Conservation (phyloP, 2,888 invertebrate species). For the Conops quadrifasciatus region DNA sequence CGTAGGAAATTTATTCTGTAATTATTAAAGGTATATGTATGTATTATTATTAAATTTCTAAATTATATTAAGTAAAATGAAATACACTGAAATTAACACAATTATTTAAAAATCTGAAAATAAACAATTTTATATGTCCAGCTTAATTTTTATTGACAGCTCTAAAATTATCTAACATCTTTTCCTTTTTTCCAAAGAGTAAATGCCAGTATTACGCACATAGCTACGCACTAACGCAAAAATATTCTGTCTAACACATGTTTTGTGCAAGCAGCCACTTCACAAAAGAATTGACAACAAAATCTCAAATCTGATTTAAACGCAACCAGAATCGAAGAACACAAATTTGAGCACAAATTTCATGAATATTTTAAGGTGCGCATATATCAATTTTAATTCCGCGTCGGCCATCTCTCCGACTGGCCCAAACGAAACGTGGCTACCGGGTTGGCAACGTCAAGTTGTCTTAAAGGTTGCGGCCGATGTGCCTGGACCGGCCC, state of each 20-base stretch:
- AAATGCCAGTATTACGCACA: not conserved
- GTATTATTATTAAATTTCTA: no score
- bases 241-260: constrained; percentile 20
- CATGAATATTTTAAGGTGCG: constrained; percentile 29
- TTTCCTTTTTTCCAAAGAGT: not conserved
- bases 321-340: constrained; percentile 20
- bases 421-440: not conserved
- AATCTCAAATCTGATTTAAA: constrained; percentile 27
- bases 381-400: constrained; percentile 34
- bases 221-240: not conserved
- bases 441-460: constrained; percentile 16
- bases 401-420: not conserved
- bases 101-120: no score
- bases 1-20: no score
- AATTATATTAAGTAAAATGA: no score
- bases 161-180: not conserved
- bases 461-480: constrained; percentile 14
- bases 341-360: constrained; percentile 33
- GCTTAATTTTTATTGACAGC: no score
- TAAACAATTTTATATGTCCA: no score
- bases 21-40: no score
- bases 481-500: not conserved
- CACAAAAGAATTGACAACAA: constrained; percentile 22
- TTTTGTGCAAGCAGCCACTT: constrained; percentile 6
- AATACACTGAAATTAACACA: no score